phyloP scores from a whole-genome alignment of 1,140 invertebrate genomes.

The Chrysopa pallens region DNA sequence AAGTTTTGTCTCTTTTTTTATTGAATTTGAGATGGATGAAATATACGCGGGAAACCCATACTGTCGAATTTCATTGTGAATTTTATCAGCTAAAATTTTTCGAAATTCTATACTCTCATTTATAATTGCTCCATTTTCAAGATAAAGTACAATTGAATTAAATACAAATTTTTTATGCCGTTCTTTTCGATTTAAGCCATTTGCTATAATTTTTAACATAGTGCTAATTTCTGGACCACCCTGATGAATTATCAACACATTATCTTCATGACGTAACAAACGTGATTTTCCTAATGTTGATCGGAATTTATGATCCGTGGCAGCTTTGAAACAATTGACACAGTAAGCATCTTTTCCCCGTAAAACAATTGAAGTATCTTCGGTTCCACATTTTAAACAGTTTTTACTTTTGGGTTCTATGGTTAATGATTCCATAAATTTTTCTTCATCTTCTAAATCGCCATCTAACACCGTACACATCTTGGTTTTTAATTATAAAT shows the following conservation, averaged over 20 bases:
- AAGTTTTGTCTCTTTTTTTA: neutral
- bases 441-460: no score
- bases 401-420: no score
- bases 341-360: neutral
- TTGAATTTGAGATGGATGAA: neutral
- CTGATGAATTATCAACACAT: neutral
- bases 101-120: neutral
- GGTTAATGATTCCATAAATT: no score
- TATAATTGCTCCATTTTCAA: neutral
- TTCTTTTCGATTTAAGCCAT: neutral
- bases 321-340: neutral
- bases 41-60: neutral
- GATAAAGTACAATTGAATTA: neutral
- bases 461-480: no score
- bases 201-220: neutral
- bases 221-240: neutral
- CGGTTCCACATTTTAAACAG: no score
- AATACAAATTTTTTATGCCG: neutral
- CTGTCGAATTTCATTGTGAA: neutral
- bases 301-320: neutral
- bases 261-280: neutral
- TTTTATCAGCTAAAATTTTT: neutral
- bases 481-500: no score
- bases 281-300: neutral
- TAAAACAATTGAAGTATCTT: no score